Conservation (phyloP, 1,140 invertebrate species). For the Ceratina australensis region DNA sequence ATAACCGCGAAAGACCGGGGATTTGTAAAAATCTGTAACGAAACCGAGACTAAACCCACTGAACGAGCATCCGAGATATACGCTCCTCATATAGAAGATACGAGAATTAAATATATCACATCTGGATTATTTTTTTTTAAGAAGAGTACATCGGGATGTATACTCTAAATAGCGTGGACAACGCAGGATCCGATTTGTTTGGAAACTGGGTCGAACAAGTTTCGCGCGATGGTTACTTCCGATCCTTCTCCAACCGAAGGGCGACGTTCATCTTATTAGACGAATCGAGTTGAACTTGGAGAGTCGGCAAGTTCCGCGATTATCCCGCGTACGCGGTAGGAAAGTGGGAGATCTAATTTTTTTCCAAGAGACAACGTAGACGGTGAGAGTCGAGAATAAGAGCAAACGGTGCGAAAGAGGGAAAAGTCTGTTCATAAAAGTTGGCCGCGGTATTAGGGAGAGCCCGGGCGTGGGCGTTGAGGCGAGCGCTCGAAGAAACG, state of each 20-base stretch:
- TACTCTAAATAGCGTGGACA: no score
- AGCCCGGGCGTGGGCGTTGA: background rate
- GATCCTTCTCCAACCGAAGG: no score
- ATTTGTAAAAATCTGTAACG: no score
- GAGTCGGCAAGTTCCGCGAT: conserved; percentile 6
- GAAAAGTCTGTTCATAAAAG: conserved; percentile 50
- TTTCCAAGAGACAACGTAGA: background rate
- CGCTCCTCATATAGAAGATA: no score
- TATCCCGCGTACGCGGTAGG: conserved; percentile 2
- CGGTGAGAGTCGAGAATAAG: background rate
- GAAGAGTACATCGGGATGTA: no score
- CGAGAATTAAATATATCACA: no score
- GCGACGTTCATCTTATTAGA: background rate
- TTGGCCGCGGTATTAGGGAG: conserved; percentile 31
- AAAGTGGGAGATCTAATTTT: background rate
- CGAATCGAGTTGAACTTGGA: background rate
- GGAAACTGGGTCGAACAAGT: no score
- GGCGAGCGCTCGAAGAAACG: conserved; percentile 32
- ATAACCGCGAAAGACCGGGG: no score
- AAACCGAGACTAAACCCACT: no score
- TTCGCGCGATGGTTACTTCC: background rate
- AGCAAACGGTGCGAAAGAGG: conserved; percentile 23
- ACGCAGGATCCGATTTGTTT: no score
- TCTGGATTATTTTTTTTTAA: no score
- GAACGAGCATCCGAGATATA: no score